These are phyloP conservation scores for Acrocephalus kingi DNA, from an alignment of 2,113 vertebrate species.

Conservation along the genomic window DNA sequence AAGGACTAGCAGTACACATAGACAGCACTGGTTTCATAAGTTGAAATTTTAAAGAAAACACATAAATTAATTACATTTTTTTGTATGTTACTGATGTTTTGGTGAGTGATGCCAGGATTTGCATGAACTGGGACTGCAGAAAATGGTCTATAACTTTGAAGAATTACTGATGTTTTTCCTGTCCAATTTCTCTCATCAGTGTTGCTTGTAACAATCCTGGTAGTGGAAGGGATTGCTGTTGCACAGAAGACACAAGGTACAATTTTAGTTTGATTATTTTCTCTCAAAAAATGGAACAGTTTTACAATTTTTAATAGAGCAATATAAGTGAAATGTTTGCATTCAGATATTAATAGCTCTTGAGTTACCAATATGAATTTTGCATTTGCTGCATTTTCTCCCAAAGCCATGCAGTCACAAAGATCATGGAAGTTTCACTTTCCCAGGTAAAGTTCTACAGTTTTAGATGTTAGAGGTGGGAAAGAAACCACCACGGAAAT, in stretches of 20 bases:
- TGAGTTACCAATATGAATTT: not conserved
- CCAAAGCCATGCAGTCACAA: not conserved
- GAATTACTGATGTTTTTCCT: conserved; percentile 48
- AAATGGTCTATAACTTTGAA: not conserved
- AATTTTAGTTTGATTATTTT: not conserved
- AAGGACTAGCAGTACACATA: not conserved
- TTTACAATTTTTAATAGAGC: not conserved
- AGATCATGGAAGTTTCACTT: not conserved
- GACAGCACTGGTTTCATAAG: not conserved
- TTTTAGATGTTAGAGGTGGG: not conserved
- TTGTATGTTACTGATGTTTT: not conserved
- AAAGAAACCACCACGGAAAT: not conserved
- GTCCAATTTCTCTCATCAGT: conserved; percentile 76
- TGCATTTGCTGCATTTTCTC: not conserved
- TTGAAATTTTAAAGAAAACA: not conserved
- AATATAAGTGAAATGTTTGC: not conserved
- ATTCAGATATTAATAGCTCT: not conserved
- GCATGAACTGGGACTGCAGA: not conserved
- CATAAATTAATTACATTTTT: not conserved
- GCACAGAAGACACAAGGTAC: conserved; percentile 95
- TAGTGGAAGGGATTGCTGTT: conserved; percentile 92
- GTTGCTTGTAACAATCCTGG: conserved; percentile 90
- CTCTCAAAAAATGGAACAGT: not conserved
- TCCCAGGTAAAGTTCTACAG: not conserved
- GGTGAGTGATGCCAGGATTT: not conserved